These are phyloP conservation scores for Trimorus sp. DNA, from an alignment of 2,888 invertebrate species.

Conservation along the genomic window DNA sequence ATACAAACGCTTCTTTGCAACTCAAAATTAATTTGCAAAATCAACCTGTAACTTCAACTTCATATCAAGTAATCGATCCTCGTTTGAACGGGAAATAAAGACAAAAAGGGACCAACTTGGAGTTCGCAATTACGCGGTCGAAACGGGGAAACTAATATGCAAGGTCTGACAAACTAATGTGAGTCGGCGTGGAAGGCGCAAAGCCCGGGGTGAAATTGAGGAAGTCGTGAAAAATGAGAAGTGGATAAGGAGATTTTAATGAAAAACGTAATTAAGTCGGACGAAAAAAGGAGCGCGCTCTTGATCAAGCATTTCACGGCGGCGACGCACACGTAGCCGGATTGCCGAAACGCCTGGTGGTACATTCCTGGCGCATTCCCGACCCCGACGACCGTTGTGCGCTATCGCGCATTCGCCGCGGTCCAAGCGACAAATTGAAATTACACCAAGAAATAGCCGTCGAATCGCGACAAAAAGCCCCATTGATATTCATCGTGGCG, in stretches of 20 bases:
- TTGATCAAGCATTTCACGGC: constrained; percentile 53
- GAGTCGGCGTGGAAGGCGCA: constrained; percentile 42
- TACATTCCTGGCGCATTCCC: constrained; percentile 58
- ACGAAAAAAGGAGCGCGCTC: constrained; percentile 50
- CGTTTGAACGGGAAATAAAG: no score
- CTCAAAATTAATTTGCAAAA: not conserved
- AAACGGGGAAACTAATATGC: constrained; percentile 46
- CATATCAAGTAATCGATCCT: no score
- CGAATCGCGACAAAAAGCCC: constrained; percentile 48
- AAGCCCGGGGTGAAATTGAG: constrained; percentile 47
- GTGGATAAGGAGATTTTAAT: constrained; percentile 63
- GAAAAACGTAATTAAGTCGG: constrained; percentile 62
- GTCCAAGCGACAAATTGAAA: constrained; percentile 59
- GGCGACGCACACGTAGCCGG: constrained; percentile 10
- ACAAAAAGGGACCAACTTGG: constrained; percentile 25
- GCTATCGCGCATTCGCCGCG: constrained; percentile 43
- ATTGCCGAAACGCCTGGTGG: constrained; percentile 40
- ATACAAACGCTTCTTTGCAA: no score
- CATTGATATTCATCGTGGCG: constrained; percentile 44
- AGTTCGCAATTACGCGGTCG: constrained; percentile 25
- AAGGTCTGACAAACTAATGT: constrained; percentile 39
- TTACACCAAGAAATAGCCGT: constrained; percentile 48
- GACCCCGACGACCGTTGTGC: constrained; percentile 39
- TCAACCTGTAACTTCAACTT: not conserved
- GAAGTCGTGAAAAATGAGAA: constrained; percentile 59